Evolutionary conservation across 2,888 invertebrate species (phyloP), one percentile per base, ranked within the genome.

Genomic region (Pachydiplax longipennis): DNA sequence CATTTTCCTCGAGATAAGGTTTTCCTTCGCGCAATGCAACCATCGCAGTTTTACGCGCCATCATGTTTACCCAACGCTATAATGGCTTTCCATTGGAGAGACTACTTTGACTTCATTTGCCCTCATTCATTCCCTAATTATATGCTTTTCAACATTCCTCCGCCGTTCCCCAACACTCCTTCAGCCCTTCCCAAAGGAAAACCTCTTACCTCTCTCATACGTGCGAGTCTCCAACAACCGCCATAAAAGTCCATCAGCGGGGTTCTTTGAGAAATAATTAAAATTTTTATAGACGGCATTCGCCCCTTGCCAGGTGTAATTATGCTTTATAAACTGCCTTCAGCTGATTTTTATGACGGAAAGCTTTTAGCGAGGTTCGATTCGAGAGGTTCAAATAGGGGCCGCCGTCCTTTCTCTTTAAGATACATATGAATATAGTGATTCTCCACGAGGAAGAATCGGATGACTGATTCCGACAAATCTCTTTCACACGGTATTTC

Each of bases 231-330:
- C 40, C 61, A 61, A 87, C 58, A 18, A 35, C 87, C 22, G 22
- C 22, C 87, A 87, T 87, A 87, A 87, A 87, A 87, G 58, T 87
- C 87, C 87, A 87, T 87, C 61, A 61, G 87, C 87, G 87, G 87
- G 65, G n/a, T 87, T 37, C 87, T 87, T 87, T 87, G 87, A 87
- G 87, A 35, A 87, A 87, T 87, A 87, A 87, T 87, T 87, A 87
- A 87, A 87, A 87, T 87, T 87, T 87, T 87, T 87, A 87, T 65
- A 65, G 87, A 37, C 87, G 61, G 37, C 35, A 12, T 61, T 83
- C 31, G 35, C 83, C 61, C n/a, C 65, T 61, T 37, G 61, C 87
- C 53, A 61, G 87, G 87, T 87, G 87, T 87, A 87, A 87, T 87
- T 87, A 87, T 87, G 37, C 87, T 87, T 87, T 87, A 87, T 87